Percentiles rank a stretch among this genome's conserved stretches.
Evolutionary conservation across 2,797 vertebrate species (phyloP).

Genomic region (Linurgus olivaceus): DNA sequence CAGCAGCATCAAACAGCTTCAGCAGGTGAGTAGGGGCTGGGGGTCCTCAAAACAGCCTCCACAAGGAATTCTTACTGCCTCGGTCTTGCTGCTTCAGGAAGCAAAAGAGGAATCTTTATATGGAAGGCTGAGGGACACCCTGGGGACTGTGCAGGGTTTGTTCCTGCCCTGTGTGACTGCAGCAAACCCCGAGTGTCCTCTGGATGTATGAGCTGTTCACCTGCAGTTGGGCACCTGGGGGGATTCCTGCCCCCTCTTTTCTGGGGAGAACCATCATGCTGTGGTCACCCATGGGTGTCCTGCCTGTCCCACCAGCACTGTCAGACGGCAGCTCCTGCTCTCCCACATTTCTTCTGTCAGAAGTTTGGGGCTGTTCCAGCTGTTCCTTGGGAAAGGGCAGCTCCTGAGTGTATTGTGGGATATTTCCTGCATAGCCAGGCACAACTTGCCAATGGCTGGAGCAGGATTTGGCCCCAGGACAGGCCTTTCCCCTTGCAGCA

Average conservation of each 20-base stretch:
- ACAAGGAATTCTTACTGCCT: neutral
- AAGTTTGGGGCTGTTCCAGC: neutral
- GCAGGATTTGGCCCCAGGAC: neutral
- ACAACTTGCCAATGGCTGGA: rapidly evolving
- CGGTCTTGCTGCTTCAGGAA: neutral
- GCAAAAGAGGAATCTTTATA: neutral
- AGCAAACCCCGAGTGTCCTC: neutral
- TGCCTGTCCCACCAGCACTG: neutral
- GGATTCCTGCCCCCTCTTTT: neutral
- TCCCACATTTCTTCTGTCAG: neutral
- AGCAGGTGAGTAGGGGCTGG: constrained; percentile 82
- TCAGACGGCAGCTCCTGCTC: neutral
- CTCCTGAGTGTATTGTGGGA: neutral
- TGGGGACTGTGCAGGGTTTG: neutral
- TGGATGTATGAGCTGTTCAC: rapidly evolving
- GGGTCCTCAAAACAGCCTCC: neutral
- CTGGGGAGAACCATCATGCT: neutral
- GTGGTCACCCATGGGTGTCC: neutral
- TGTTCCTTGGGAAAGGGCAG: neutral
- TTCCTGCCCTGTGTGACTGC: neutral
- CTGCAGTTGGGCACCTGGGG: neutral
- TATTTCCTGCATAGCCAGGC: rapidly evolving
- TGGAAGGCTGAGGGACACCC: neutral
- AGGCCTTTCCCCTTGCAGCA: neutral
- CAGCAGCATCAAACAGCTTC: constrained; percentile 95